Percentiles rank a stretch among this genome's conserved stretches.
Conservation (phyloP, 1,140 invertebrate genomes). For the Drosophila persimilis region DNA sequence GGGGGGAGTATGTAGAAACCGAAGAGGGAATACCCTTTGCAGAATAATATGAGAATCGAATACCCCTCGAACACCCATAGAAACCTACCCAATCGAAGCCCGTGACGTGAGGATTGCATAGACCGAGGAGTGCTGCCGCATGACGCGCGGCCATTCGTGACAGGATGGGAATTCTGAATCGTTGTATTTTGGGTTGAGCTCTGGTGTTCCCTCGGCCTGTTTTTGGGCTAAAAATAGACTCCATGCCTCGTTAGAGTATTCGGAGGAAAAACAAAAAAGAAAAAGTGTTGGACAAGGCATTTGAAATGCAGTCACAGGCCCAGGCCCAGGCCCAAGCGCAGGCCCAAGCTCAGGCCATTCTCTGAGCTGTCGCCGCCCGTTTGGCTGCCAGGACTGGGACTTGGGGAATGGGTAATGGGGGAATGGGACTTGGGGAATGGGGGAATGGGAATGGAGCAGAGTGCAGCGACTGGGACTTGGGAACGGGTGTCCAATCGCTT, state of each 20-base stretch:
- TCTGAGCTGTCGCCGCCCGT: constrained; percentile 50
- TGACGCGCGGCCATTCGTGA: too few relatives aligned
- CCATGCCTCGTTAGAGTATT: constrained; percentile 17
- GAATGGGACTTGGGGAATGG: constrained; percentile 14
- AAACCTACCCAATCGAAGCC: too few relatives aligned
- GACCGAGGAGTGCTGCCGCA: too few relatives aligned
- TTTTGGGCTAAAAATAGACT: too few relatives aligned
- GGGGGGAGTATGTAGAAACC: background rate
- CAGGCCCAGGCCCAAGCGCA: constrained; percentile 4
- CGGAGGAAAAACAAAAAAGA: constrained; percentile 34
- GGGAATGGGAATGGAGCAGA: constrained; percentile 6
- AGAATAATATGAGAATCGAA: too few relatives aligned
- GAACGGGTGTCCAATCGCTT: constrained; percentile 77
- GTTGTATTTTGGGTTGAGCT: too few relatives aligned
- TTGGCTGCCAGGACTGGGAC: constrained; percentile 40
- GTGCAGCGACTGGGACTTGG: constrained; percentile 21
- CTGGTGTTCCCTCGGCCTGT: too few relatives aligned
- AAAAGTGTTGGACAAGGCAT: constrained; percentile 68
- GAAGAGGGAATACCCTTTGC: constrained; percentile 3
- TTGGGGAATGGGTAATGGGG: constrained; percentile 2
- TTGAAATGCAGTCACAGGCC: constrained; percentile 59
- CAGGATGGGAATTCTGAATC: too few relatives aligned
- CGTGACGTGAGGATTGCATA: too few relatives aligned
- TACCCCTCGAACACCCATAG: too few relatives aligned
- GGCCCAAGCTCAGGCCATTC: constrained; percentile 12